Conservation (phyloP, 1,140 invertebrate species). For the Caenorhabditis brenneri region DNA sequence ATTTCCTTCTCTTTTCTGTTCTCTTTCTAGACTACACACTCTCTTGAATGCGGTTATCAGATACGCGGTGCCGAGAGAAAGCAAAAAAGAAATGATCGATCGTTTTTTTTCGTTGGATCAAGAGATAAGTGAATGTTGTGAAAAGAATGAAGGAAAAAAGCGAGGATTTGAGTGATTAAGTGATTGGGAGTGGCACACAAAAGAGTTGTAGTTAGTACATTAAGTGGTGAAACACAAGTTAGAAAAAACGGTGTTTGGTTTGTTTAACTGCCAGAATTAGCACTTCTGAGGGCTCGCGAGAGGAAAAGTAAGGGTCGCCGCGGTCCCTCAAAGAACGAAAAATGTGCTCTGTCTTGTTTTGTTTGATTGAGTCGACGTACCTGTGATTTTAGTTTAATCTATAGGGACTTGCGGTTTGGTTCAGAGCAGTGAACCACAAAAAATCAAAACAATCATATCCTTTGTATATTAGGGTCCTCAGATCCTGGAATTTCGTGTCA, state of each 20-base stretch:
- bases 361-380: neutral
- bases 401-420: too few relatives aligned
- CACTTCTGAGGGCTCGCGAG: neutral
- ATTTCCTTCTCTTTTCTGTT: neutral
- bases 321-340: neutral
- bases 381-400: too few relatives aligned
- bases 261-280: constrained; percentile 33
- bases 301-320: too few relatives aligned
- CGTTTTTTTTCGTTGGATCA: neutral
- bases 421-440: too few relatives aligned
- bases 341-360: neutral
- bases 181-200: neutral
- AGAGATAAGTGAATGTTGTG: constrained; percentile 15
- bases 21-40: neutral
- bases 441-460: too few relatives aligned
- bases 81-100: constrained; percentile 19
- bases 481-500: too few relatives aligned
- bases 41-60: constrained; percentile 9
- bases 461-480: too few relatives aligned
- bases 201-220: neutral
- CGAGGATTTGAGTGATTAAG: neutral
- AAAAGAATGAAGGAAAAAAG: neutral
- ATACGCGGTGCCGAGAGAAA: constrained; percentile 1
- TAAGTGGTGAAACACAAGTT: constrained; percentile 9
- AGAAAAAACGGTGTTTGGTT: neutral